Percentiles rank a stretch among this genome's conserved stretches.
Evolutionary conservation across 2,888 invertebrate species (phyloP).

Genomic region (Melanargia galathea): DNA sequence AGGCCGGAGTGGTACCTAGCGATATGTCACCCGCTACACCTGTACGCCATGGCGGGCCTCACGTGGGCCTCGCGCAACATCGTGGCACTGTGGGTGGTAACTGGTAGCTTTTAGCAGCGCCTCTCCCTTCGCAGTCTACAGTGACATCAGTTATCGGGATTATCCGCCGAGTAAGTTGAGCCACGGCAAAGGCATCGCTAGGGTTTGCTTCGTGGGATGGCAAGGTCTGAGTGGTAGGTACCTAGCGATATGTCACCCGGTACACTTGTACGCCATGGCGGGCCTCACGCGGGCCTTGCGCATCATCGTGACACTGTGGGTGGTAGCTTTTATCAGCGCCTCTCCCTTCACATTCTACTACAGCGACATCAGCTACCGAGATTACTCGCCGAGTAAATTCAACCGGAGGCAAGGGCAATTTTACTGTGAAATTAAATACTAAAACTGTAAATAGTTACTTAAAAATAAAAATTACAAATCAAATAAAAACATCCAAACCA

Average conservation of each 20-base stretch:
- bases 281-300: slow-evolving; percentile 88
- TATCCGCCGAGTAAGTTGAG: slow-evolving; percentile 85
- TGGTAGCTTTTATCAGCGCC: slow-evolving; percentile 88
- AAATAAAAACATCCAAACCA: no score
- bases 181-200: no score
- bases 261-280: slow-evolving; percentile 91
- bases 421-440: no score
- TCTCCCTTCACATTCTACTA: slow-evolving; percentile 88
- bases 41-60: slow-evolving; percentile 90
- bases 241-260: slow-evolving; percentile 91
- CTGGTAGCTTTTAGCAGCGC: slow-evolving; percentile 89
- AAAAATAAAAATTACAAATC: no score
- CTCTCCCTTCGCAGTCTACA: slow-evolving; percentile 88
- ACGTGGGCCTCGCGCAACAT: slow-evolving; percentile 91
- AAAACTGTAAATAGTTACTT: no score
- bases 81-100: slow-evolving; percentile 88
- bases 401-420: no score
- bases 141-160: slow-evolving; percentile 87
- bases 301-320: slow-evolving; percentile 90
- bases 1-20: slow-evolving; percentile 94
- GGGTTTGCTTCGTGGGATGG: no score
- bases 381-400: slow-evolving; percentile 86
- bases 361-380: slow-evolving; percentile 87
- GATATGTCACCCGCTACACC: slow-evolving; percentile 90
- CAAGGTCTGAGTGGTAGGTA: slow-evolving; percentile 95